Evolutionary conservation across 2,113 vertebrate species (phyloP).

Genomic region (Heterochromis multidens): DNA sequence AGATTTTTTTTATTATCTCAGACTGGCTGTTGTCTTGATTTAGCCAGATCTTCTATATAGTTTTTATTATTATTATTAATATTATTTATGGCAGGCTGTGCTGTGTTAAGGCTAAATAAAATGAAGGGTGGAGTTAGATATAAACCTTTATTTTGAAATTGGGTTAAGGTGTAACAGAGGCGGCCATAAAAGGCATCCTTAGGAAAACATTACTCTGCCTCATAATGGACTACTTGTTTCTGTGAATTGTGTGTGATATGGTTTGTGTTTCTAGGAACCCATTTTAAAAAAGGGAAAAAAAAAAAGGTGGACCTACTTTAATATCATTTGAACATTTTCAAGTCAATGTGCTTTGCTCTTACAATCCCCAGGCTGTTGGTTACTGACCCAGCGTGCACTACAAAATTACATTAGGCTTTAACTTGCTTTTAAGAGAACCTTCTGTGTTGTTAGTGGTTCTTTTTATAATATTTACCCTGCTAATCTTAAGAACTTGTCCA

Average conservation of each 20-base stretch:
- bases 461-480: neutral
- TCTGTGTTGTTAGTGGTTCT: neutral
- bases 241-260: neutral
- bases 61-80: neutral
- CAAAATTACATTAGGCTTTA: neutral
- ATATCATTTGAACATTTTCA: slow-evolving; percentile 3
- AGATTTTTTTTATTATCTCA: neutral
- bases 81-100: neutral
- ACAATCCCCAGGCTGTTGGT: neutral
- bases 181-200: neutral
- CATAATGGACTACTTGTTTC: neutral
- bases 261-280: neutral
- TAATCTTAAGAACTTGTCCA: slow-evolving; percentile 5
- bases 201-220: neutral
- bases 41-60: neutral
- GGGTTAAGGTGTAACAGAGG: neutral
- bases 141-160: neutral
- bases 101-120: neutral
- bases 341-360: slow-evolving; percentile 4
- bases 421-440: neutral
- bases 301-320: neutral
- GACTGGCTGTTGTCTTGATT: neutral
- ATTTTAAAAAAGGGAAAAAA: neutral
- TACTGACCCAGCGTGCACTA: neutral
- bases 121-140: neutral